phyloP scores from a whole-genome alignment of 2,797 vertebrate genomes.

The Sebastes miniatus region DNA sequence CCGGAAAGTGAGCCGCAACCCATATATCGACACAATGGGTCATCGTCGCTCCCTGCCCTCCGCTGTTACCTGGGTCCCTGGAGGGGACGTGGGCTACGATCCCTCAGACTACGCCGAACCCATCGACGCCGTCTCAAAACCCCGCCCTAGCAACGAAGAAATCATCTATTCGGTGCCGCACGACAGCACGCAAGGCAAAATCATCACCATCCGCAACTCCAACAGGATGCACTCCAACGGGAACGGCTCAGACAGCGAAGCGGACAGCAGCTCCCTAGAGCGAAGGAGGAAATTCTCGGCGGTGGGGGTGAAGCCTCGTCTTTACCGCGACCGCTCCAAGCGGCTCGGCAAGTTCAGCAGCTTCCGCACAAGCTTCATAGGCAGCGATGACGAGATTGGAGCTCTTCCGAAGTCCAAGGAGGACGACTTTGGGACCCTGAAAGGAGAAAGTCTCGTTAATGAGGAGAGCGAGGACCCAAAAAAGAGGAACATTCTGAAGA shows the following conservation, averaged over 20 bases:
- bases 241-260: constrained; percentile 95
- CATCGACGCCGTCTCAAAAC: constrained; percentile 93
- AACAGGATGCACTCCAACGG: constrained; percentile 94
- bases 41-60: constrained; percentile 90
- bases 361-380: constrained; percentile 93
- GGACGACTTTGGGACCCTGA: constrained; percentile 87
- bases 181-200: constrained; percentile 98
- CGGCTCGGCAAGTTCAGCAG: constrained; percentile 92
- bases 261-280: constrained; percentile 94
- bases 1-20: constrained; percentile 86
- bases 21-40: constrained; percentile 87
- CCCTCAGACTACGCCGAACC: constrained; percentile 97
- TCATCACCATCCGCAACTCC: constrained; percentile 96
- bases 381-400: constrained; percentile 94
- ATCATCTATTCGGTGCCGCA: constrained; percentile 98
- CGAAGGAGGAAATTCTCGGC: constrained; percentile 89
- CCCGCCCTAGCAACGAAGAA: constrained; percentile 92
- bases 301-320: constrained; percentile 87
- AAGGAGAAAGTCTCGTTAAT: constrained; percentile 88
- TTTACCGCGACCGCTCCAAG: constrained; percentile 92
- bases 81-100: constrained; percentile 90
- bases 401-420: constrained; percentile 90
- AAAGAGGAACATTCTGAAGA: constrained; percentile 94
- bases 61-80: constrained; percentile 88
- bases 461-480: constrained; percentile 92